These are phyloP conservation scores for Andrena fulva DNA, from an alignment of 2,888 invertebrate species.

Conservation along the genomic window DNA sequence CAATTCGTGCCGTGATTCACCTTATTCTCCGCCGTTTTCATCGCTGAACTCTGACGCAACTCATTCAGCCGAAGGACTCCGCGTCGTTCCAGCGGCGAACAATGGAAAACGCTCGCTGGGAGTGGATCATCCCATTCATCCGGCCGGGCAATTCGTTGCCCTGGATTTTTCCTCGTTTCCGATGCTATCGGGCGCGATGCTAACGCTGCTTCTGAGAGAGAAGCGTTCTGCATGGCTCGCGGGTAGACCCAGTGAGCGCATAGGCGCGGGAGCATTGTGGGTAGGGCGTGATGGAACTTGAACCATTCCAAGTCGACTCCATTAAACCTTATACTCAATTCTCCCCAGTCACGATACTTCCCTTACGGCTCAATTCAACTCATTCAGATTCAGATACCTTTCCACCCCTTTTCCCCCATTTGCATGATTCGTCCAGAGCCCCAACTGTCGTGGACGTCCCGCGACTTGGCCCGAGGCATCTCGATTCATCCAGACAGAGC, in stretches of 20 bases:
- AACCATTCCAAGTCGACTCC: too few relatives aligned
- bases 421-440: neutral
- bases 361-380: neutral
- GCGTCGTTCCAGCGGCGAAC: constrained; percentile 48
- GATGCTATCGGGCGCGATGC: constrained; percentile 3
- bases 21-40: constrained; percentile 53
- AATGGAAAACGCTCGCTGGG: constrained; percentile 51
- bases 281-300: too few relatives aligned
- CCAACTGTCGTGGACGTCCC: neutral
- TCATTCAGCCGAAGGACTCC: constrained; percentile 62
- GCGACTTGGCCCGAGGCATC: neutral
- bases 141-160: constrained; percentile 23
- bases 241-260: too few relatives aligned
- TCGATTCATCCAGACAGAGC: neutral
- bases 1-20: constrained; percentile 50
- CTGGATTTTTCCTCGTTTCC: constrained; percentile 19
- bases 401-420: neutral
- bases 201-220: constrained; percentile 4
- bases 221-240: neutral
- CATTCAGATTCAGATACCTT: neutral
- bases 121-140: constrained; percentile 50
- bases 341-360: too few relatives aligned
- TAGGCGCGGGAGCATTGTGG: too few relatives aligned
- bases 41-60: constrained; percentile 59
- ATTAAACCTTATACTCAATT: too few relatives aligned